Conservation (phyloP, 2,113 vertebrate genomes). For the Triplophysa dalaica region DNA sequence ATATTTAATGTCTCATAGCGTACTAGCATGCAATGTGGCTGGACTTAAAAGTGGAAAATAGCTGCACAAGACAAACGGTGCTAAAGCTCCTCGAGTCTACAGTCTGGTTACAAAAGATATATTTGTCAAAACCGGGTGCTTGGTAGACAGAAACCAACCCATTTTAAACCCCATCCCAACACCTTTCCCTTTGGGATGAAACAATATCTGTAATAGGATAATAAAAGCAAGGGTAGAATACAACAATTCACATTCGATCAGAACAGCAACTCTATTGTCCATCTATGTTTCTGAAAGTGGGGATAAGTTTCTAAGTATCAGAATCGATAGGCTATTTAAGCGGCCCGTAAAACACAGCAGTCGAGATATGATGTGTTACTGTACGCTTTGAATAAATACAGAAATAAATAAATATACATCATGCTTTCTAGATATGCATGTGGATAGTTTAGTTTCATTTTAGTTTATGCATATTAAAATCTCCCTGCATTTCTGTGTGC, state of each 20-base stretch:
- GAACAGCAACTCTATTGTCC: constrained; percentile 21
- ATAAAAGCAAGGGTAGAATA: background rate
- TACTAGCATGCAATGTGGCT: constrained; percentile 74
- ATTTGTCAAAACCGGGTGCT: constrained; percentile 33
- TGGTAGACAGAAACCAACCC: background rate
- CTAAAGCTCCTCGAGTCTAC: constrained; percentile 59
- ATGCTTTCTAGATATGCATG: constrained; percentile 25
- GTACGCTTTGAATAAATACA: constrained; percentile 62
- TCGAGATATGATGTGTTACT: constrained; percentile 45
- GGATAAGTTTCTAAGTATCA: background rate
- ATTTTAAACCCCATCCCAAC: constrained; percentile 1
- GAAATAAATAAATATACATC: constrained; percentile 60
- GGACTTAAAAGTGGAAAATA: constrained; percentile 63
- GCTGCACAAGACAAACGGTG: constrained; percentile 66
- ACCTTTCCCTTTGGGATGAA: background rate
- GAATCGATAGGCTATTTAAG: constrained; percentile 52
- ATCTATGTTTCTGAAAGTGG: background rate
- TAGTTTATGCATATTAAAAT: constrained; percentile 16
- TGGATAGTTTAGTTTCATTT: background rate
- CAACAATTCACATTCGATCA: constrained; percentile 17
- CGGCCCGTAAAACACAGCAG: constrained; percentile 59
- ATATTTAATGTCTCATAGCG: constrained; percentile 64
- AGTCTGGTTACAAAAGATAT: constrained; percentile 58
- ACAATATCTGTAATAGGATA: background rate
- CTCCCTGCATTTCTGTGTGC: background rate